Base-by-base conservation (phyloP, 2,797 vertebrate species). In the Clarias pachynema region DNA sequence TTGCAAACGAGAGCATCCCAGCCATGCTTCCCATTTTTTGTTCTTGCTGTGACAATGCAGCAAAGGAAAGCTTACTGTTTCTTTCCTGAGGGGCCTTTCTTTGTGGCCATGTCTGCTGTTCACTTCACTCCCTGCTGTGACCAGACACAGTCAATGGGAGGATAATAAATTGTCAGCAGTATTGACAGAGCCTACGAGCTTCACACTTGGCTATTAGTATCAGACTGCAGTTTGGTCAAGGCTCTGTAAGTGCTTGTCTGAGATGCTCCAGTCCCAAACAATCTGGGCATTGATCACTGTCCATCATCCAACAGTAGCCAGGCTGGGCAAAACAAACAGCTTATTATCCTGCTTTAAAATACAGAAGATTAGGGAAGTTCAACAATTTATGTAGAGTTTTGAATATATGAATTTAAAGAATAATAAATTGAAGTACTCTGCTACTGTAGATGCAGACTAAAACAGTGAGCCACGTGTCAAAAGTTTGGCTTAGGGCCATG, bases 1-100 rank as follows among this genome's bases (percentile, higher is more conserved):
- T 60, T 78, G 56, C 75, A 78, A 78, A 78, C 31, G n/a, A 60
- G 75, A 78, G 29, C 57, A 78, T 37, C 75, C 31, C 5, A 60
- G 57, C 31, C 75, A 24, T 78, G 37, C 29, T 78, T 12, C 31
- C 20, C 57, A 15, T 15, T 78, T 53, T 37, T 31, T 78, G 31
- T 78, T 60, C 57, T 2, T 24, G 75, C 75, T 78, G 53, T 60
- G 31, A 60, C 75, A 60, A 60, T 59, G 31, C 75, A 78, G 75
- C 29, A 78, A 78, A 59, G 20, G 26, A 37, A 60, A 78, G 26
- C 29, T 59, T 7, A 14, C 14, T 34, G 9, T 77, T 60, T 75
- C 1, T 59, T 78, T 60, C 15, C 18, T 37, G 5, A 12, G 12
- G 15, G 29, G 22, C 29, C 26, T 31, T 77, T 18, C 74, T 59